A percentile compares a stretch with the other conserved stretches of the same genome.
Conservation (phyloP, 2,113 vertebrate species). For the human (Homo sapiens) region DNA sequence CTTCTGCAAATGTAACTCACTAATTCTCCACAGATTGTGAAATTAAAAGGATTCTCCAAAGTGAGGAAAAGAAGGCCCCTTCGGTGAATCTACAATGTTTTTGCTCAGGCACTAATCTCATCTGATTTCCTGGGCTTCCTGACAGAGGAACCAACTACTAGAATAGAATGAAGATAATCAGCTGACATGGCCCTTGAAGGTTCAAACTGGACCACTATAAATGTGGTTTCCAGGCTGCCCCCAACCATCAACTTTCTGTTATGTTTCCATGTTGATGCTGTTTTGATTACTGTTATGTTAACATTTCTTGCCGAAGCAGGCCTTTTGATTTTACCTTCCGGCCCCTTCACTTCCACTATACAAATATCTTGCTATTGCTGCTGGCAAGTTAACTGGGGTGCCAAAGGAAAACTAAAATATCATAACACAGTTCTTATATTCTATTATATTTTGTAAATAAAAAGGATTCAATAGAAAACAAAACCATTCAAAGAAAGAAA, state of each 20-base stretch:
- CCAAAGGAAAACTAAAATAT: constrained; percentile 35
- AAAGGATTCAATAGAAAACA: constrained; percentile 37
- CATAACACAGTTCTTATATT: not conserved
- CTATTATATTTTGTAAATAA: constrained; percentile 51
- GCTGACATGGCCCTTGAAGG: not conserved
- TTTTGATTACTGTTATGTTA: constrained; percentile 24
- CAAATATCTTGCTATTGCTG: not conserved
- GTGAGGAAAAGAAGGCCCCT: not conserved
- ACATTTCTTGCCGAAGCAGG: constrained; percentile 39
- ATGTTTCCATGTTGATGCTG: not conserved
- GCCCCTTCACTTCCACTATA: not conserved
- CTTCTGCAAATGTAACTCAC: not conserved
- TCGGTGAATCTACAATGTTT: not conserved
- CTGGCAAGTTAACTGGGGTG: constrained; percentile 33
- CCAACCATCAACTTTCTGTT: not conserved
- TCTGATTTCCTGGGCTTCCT: not conserved
- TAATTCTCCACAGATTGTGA: not conserved
- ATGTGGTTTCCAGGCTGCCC: not conserved
- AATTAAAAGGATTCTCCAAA: constrained; percentile 6
- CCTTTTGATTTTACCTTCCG: constrained; percentile 31
- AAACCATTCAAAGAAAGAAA: constrained; percentile 38
- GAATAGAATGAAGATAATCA: not conserved
- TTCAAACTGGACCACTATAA: not conserved
- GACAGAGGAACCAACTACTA: not conserved
- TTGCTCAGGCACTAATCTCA: not conserved